A percentile compares a stretch with the other conserved stretches of the same genome.
Conservation (phyloP, 2,113 vertebrate species). For the Salvator merianae region DNA sequence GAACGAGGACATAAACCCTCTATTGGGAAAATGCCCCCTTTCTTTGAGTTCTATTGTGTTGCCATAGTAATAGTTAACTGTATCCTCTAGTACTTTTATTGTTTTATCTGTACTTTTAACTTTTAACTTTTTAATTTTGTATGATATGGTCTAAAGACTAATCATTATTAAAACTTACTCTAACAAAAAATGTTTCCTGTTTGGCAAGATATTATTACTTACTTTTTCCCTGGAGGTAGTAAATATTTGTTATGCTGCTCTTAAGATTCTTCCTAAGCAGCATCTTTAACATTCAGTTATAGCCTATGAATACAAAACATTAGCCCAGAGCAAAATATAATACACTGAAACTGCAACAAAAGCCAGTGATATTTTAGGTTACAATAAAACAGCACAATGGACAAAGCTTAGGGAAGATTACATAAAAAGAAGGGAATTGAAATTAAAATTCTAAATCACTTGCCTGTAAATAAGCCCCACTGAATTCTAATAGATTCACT, state of each 20-base stretch:
- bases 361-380: background rate
- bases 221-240: conserved; percentile 1
- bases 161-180: no score
- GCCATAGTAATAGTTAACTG: no score
- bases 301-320: rapidly evolving
- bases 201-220: conserved; percentile 45
- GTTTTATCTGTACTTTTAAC: no score
- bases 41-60: no score
- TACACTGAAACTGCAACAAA: background rate
- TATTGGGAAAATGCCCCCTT: no score
- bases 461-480: background rate
- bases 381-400: background rate
- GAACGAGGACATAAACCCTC: no score
- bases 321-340: conserved; percentile 16
- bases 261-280: conserved; percentile 26
- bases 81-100: no score
- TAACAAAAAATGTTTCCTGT: no score
- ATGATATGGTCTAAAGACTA: no score
- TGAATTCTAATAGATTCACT: background rate
- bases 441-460: background rate
- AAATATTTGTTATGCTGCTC: conserved; percentile 36
- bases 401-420: background rate
- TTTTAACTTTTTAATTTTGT: no score
- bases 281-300: conserved; percentile 31
- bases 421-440: background rate